Conservation (phyloP, 2,888 invertebrate genomes). For the Meiosimyza decipiens region DNA sequence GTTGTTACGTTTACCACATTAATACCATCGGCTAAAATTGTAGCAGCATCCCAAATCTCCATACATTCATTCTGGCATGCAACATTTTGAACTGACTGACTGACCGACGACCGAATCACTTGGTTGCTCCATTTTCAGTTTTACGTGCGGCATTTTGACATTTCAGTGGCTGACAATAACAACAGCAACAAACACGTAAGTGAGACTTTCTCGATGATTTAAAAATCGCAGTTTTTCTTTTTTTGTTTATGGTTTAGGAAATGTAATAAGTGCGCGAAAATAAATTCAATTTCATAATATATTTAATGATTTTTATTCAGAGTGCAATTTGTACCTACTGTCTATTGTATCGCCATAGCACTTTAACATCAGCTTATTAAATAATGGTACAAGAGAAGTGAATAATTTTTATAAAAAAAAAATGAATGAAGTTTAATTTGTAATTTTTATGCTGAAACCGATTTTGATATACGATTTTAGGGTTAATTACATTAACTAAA, state of each 20-base stretch:
- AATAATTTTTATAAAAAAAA: too few species aligned
- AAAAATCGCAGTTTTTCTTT: background rate
- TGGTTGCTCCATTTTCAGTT: background rate
- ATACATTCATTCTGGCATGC: background rate
- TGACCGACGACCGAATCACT: background rate
- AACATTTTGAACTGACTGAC: background rate
- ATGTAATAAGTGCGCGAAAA: slow-evolving; percentile 17
- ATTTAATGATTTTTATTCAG: too few species aligned
- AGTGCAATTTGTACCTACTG: too few species aligned
- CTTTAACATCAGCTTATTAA: too few species aligned
- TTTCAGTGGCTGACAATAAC: background rate
- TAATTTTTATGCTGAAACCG: too few species aligned
- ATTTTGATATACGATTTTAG: too few species aligned
- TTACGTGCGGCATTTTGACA: slow-evolving; percentile 11
- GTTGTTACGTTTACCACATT: slow-evolving; percentile 19
- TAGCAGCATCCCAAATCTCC: background rate
- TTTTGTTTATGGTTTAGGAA: background rate
- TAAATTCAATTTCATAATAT: slow-evolving; percentile 14
- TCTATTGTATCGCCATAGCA: too few species aligned
- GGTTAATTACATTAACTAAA: too few species aligned
- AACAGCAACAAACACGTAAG: background rate
- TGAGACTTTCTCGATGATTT: too few species aligned
- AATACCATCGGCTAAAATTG: slow-evolving; percentile 7
- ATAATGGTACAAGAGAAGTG: too few species aligned
- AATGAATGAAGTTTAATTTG: too few species aligned